A percentile compares a stretch with the other conserved stretches of the same genome.
Evolutionary conservation across 2,888 invertebrate species (phyloP).

Genomic region (Phortica magna): DNA sequence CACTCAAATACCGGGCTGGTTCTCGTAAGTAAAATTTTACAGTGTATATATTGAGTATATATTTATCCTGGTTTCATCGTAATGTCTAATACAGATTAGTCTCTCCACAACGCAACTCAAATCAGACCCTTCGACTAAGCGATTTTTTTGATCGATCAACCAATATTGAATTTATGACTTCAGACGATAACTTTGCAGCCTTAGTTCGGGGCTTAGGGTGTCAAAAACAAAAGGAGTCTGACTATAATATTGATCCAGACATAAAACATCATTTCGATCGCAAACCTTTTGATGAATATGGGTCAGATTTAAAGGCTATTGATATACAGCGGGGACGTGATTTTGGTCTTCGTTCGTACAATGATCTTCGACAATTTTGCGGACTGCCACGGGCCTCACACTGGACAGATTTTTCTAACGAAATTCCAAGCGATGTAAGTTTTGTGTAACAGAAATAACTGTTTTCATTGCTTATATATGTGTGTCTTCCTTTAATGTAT

Average conservation of each 20-base stretch:
- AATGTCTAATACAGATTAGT: slow-evolving; percentile 56
- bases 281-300: slow-evolving; percentile 79
- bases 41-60: neutral
- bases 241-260: slow-evolving; percentile 83
- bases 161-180: slow-evolving; percentile 68
- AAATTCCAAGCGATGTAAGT: slow-evolving; percentile 82
- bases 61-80: neutral
- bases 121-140: slow-evolving; percentile 68
- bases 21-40: slow-evolving; percentile 74
- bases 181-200: slow-evolving; percentile 81
- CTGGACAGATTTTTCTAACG: slow-evolving; percentile 78
- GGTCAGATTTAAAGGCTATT: slow-evolving; percentile 77
- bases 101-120: slow-evolving; percentile 59
- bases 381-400: slow-evolving; percentile 64
- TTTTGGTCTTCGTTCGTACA: slow-evolving; percentile 66
- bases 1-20: slow-evolving; percentile 79
- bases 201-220: slow-evolving; percentile 85
- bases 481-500: slow-evolving; percentile 49
- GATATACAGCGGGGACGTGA: slow-evolving; percentile 73
- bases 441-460: neutral
- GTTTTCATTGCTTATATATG: neutral
- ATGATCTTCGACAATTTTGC: slow-evolving; percentile 66
- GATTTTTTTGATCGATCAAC: slow-evolving; percentile 63
- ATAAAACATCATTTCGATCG: slow-evolving; percentile 70
- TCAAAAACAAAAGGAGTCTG: slow-evolving; percentile 84